Evolutionary conservation across 2,113 vertebrate genomes (phyloP), one percentile per base, ranked within the genome.

Genomic region (Poicephalus gulielmi): DNA sequence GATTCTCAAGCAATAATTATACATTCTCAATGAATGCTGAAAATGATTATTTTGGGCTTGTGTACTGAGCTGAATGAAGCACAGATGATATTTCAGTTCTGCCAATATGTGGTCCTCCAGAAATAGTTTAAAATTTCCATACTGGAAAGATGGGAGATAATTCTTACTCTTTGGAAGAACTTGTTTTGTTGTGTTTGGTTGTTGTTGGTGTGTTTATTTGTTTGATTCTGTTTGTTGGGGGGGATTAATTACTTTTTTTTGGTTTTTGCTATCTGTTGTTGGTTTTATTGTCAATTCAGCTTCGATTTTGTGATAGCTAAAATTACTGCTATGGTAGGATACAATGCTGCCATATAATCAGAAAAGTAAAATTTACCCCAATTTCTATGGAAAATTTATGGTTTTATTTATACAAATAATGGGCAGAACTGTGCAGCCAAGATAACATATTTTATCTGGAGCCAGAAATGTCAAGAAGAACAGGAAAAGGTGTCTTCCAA

Each of bases 221-320:
- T 13, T 35, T 60, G 2, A 3, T 28, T 17, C 11, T 39, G 1
- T 31, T 47, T 27, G 7, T 12, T 39, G 10, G 0, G 37, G 37
- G 37, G 37, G 37, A 10, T 49, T 23, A 23, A n/a, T 57, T n/a
- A n/a, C 19, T 59, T 59, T 23, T 57, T 59, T n/a, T 59, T n/a
- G 13, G n/a, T 24, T 9, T 59, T 35, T 59, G 22, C 8, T 59
- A 35, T 35, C 57, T 59, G 22, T 35, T 24, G 33, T 59, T 35
- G 20, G 57, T 59, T 59, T 59, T 59, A 33, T 57, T 7, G 22
- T 59, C 57, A 59, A 24, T 10, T 35, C 9, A 59, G 33, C 12
- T 55, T 30, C 63, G 33, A 31, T 63, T 52, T 86, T 69, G 28
- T 43, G 17, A 5, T 63, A 70, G 49, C 25, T 63, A 82, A 43